phyloP scores from a whole-genome alignment of 2,888 invertebrate genomes.

The Polylopha cassiicola region DNA sequence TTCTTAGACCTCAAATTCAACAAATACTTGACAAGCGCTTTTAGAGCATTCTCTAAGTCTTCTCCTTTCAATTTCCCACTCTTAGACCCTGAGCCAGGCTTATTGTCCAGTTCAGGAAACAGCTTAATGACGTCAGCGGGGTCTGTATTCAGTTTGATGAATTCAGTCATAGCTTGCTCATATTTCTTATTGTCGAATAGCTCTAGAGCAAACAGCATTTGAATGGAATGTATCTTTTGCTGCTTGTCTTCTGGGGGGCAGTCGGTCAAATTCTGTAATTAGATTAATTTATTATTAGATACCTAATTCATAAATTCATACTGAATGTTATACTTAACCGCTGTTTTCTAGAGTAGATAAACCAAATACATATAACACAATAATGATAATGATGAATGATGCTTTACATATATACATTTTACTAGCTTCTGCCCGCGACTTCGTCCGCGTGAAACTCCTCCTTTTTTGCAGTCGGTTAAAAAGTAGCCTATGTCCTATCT shows the following conservation, averaged over 20 bases:
- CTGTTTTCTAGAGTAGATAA: too few relatives aligned
- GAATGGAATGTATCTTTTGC: constrained; percentile 90
- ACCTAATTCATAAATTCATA: too few relatives aligned
- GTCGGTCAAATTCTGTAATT: constrained; percentile 87
- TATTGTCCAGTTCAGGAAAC: constrained; percentile 91
- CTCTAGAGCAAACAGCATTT: constrained; percentile 92
- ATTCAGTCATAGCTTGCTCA: constrained; percentile 93
- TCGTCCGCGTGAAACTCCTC: too few relatives aligned
- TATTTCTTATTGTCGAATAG: constrained; percentile 93
- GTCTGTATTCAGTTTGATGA: constrained; percentile 92
- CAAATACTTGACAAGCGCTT: constrained; percentile 93
- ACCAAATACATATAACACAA: too few relatives aligned
- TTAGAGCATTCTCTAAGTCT: constrained; percentile 90
- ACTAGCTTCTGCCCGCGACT: too few relatives aligned
- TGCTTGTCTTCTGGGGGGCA: constrained; percentile 88
- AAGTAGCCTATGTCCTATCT: too few relatives aligned
- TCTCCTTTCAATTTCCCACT: constrained; percentile 82
- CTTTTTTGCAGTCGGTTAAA: too few relatives aligned
- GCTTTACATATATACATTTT: too few relatives aligned
- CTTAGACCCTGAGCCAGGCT: constrained; percentile 33
- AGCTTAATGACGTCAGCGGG: constrained; percentile 96
- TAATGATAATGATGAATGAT: too few relatives aligned
- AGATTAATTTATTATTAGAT: constrained; percentile 5
- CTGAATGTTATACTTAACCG: too few relatives aligned
- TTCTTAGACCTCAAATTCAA: constrained; percentile 83